Evolutionary conservation across 2,797 vertebrate species (phyloP).

Genomic region (Limnodromus scolopaceus): DNA sequence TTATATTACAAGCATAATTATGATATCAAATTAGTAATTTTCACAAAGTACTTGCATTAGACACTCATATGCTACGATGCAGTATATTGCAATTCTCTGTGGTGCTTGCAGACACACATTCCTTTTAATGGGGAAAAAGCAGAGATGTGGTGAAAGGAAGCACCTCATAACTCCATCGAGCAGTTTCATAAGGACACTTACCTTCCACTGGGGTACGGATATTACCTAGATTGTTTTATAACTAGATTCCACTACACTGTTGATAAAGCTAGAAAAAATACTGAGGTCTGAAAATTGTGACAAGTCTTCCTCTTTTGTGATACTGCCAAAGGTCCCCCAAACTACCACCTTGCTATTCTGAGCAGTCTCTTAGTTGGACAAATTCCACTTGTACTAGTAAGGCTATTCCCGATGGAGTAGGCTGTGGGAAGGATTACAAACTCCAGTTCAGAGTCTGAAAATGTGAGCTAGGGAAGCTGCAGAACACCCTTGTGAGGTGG

Average conservation of each 20-base stretch:
- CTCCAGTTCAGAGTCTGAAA: not conserved
- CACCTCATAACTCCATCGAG: conserved; percentile 2
- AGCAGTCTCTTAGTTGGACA: not conserved
- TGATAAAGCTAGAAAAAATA: not conserved
- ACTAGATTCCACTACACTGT: not conserved
- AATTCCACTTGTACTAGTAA: not conserved
- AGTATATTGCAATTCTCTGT: conserved; percentile 54
- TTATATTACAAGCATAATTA: conserved; percentile 76
- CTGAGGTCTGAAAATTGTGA: not conserved
- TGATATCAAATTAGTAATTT: conserved; percentile 78
- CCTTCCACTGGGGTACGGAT: not conserved
- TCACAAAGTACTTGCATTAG: conserved; percentile 71
- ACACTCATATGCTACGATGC: conserved; percentile 21
- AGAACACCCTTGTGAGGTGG: not conserved
- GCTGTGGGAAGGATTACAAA: not conserved
- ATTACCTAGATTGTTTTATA: not conserved
- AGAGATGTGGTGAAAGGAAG: conserved; percentile 48
- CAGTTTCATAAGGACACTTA: conserved; percentile 22
- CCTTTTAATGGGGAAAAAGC: conserved; percentile 50
- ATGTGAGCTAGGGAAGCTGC: not conserved
- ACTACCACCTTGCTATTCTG: not conserved
- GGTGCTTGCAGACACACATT: conserved; percentile 56
- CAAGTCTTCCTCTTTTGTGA: not conserved
- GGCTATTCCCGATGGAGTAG: not conserved
- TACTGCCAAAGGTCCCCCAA: not conserved